Evolutionary conservation across 37 sponge, comb jelly and placozoan genomes (phyloP).

Genomic region (Beroe forskalii): DNA sequence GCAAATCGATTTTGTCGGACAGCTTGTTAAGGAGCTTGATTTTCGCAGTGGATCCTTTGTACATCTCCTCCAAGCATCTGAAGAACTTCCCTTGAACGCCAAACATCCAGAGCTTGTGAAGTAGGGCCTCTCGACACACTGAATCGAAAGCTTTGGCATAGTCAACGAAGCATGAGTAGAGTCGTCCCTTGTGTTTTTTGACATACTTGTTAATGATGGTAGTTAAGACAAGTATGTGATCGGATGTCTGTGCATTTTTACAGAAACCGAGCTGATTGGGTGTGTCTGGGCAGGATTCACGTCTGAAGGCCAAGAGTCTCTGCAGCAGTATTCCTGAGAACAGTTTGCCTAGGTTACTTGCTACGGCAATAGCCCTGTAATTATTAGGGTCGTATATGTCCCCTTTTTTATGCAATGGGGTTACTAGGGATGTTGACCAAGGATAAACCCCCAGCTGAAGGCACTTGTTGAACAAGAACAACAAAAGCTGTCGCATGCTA

Average conservation of each 20-base stretch:
- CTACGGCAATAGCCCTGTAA: too few species aligned
- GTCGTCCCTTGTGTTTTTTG: neutral
- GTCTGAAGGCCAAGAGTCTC: neutral
- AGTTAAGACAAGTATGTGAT: neutral
- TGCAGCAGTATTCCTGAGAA: neutral
- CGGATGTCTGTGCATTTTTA: neutral
- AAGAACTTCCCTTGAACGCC: neutral
- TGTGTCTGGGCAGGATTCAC: neutral
- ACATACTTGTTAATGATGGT: neutral
- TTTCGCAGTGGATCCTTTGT: neutral
- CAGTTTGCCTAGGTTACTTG: too few species aligned
- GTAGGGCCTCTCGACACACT: neutral
- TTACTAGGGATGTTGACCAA: neutral
- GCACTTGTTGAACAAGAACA: neutral
- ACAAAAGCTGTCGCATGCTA: neutral
- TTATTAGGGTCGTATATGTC: too few species aligned
- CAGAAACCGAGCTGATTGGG: slow-evolving; percentile 1
- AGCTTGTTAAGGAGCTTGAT: neutral
- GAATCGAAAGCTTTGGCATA: neutral
- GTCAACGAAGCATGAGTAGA: slow-evolving; percentile 1
- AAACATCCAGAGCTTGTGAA: neutral
- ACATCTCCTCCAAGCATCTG: neutral
- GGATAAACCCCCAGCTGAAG: neutral
- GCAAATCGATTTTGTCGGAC: neutral
- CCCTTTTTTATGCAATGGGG: neutral